Percentiles rank a stretch among this genome's conserved stretches.
Conservation (phyloP, 2,113 vertebrate species). For the Malurus elegans region DNA sequence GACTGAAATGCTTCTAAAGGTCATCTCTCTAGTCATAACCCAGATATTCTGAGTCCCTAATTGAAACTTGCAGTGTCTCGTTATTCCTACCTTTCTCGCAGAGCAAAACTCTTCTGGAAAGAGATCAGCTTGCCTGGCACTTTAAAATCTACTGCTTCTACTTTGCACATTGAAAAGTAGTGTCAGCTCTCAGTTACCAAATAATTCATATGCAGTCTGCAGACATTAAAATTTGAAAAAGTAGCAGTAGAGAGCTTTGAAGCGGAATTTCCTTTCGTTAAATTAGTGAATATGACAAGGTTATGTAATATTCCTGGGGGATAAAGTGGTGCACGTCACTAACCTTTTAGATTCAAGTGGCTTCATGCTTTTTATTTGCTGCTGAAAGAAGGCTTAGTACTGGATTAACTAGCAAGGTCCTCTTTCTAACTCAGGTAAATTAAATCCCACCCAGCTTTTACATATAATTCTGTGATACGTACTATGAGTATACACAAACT, state of each 20-base stretch:
- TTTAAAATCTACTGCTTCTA: constrained; percentile 38
- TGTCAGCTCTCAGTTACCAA: constrained; percentile 57
- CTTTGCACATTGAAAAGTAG: constrained; percentile 35
- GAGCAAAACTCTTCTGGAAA: background rate
- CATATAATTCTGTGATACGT: background rate
- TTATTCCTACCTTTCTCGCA: background rate
- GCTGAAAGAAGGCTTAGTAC: constrained; percentile 64
- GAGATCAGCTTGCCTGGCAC: constrained; percentile 12
- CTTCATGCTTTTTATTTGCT: constrained; percentile 77
- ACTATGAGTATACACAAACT: background rate
- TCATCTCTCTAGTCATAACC: background rate
- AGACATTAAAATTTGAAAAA: constrained; percentile 73
- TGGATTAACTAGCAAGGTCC: constrained; percentile 69
- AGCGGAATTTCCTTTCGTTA: constrained; percentile 64
- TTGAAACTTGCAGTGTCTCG: background rate
- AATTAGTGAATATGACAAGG: constrained; percentile 72
- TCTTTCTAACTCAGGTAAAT: constrained; percentile 75
- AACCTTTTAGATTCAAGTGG: constrained; percentile 71
- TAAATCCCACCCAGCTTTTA: constrained; percentile 49
- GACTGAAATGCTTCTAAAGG: background rate
- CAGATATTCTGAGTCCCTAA: background rate
- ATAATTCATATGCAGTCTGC: constrained; percentile 68
- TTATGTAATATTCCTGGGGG: constrained; percentile 74
- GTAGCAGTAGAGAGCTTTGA: constrained; percentile 60
- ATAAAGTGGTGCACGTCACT: constrained; percentile 55